phyloP scores from a whole-genome alignment of 2,888 invertebrate species.

The Lasiommata megera region DNA sequence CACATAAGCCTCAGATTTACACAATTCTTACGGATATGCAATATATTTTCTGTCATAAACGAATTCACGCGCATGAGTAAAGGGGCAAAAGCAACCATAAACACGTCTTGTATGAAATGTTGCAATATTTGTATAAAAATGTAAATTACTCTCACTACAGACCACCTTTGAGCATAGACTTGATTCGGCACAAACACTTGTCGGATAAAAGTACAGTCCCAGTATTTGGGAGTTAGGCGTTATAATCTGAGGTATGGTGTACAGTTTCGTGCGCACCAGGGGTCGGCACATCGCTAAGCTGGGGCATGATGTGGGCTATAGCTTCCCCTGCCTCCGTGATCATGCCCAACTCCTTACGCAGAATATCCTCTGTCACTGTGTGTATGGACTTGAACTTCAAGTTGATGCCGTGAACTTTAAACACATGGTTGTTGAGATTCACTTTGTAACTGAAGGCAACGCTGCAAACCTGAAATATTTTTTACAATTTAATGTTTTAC shows the following conservation, averaged over 20 bases:
- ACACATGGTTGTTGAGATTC: conserved; percentile 75
- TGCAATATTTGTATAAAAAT: too few relatives aligned
- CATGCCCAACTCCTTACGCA: conserved; percentile 64
- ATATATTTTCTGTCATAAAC: too few relatives aligned
- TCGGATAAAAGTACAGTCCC: too few relatives aligned
- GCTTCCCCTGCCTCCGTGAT: conserved; percentile 56
- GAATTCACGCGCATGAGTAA: too few relatives aligned
- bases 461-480: conserved; percentile 65
- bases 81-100: too few relatives aligned
- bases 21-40: too few relatives aligned
- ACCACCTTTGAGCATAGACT: too few relatives aligned
- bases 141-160: too few relatives aligned
- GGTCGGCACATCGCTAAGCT: conserved; percentile 55
- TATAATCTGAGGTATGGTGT: conserved; percentile 40
- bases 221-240: background rate
- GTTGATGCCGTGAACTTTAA: conserved; percentile 72
- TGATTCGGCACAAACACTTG: too few relatives aligned
- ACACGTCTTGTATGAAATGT: too few relatives aligned
- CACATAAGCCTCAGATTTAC: too few relatives aligned
- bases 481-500: background rate
- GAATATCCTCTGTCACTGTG: conserved; percentile 68
- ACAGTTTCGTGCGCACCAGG: conserved; percentile 66
- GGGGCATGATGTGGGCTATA: conserved; percentile 64
- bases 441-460: conserved; percentile 78
- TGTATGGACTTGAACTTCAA: conserved; percentile 77